These are phyloP conservation scores for Ornithoptera priamus DNA, from an alignment of 2,888 invertebrate genomes.

Conservation along the genomic window DNA sequence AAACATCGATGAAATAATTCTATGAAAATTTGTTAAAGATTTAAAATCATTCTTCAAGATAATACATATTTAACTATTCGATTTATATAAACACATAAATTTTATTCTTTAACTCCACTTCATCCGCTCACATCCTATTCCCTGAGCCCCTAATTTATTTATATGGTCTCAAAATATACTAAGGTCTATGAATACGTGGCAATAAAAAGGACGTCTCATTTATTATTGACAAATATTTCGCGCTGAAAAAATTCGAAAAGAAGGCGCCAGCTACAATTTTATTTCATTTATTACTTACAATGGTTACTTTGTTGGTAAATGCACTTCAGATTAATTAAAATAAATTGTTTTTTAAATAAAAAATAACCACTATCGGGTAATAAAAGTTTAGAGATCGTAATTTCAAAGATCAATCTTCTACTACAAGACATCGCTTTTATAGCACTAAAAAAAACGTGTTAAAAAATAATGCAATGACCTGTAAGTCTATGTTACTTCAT, in stretches of 20 bases:
- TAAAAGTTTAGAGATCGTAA: too few species aligned
- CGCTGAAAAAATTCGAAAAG: conserved; percentile 63
- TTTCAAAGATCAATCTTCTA: too few species aligned
- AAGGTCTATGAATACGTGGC: conserved; percentile 57
- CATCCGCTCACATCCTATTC: conserved; percentile 31
- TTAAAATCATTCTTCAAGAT: not conserved
- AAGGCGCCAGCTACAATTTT: conserved; percentile 73
- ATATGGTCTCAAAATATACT: conserved; percentile 59
- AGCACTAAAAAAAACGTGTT: too few species aligned
- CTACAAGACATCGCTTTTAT: too few species aligned
- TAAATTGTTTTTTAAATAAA: too few species aligned
- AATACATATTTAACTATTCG: not conserved
- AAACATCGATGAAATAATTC: not conserved
- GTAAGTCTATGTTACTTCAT: too few species aligned
- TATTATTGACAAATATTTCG: conserved; percentile 80
- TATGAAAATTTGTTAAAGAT: not conserved
- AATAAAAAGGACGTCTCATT: conserved; percentile 78
- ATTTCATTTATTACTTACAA: conserved; percentile 64
- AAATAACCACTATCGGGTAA: too few species aligned
- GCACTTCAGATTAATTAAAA: conserved; percentile 3
- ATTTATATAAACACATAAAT: not conserved
- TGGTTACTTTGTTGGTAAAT: conserved; percentile 58
- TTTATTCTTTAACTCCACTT: not conserved
- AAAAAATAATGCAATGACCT: too few species aligned
- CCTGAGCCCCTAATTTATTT: conserved; percentile 51